A percentile compares a stretch with the other conserved stretches of the same genome.
Evolutionary conservation across 2,797 vertebrate genomes (phyloP).

Genomic region (Anolis apletophallus): DNA sequence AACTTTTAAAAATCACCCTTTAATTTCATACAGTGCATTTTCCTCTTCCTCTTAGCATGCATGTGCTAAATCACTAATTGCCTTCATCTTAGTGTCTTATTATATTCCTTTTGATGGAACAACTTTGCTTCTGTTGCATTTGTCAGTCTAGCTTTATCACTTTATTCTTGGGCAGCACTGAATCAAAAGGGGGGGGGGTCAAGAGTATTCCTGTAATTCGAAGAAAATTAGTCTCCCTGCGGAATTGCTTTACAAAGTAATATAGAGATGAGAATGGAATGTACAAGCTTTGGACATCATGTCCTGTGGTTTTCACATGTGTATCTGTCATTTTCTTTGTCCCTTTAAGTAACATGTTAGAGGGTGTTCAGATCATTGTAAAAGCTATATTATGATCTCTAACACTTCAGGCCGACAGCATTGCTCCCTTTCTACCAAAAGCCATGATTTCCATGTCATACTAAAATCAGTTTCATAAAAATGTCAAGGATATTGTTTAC

Average conservation of each 20-base stretch:
- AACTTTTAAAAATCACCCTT: conserved; percentile 6
- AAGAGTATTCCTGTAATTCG: conserved; percentile 48
- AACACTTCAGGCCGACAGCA: neutral
- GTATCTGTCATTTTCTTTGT: neutral
- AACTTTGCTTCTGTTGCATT: neutral
- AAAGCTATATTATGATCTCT: conserved; percentile 14
- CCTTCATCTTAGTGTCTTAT: conserved; percentile 32
- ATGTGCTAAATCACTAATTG: conserved; percentile 36
- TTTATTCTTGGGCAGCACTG: conserved; percentile 34
- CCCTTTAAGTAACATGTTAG: conserved; percentile 1
- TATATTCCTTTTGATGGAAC: neutral
- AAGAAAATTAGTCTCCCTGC: neutral
- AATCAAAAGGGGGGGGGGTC: neutral
- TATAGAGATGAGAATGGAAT: conserved; percentile 3
- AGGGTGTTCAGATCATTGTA: neutral
- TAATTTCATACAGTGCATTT: neutral
- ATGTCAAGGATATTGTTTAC: neutral
- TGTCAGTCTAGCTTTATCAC: neutral
- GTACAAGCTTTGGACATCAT: neutral
- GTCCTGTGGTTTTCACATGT: neutral
- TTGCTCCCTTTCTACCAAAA: conserved; percentile 24
- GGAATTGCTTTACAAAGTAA: conserved; percentile 30
- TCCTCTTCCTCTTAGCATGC: conserved; percentile 13
- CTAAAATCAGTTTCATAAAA: neutral
- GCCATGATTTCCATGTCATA: neutral